Conservation (phyloP, 64 coral and sea anemone genomes). For the Anthopleura sola region DNA sequence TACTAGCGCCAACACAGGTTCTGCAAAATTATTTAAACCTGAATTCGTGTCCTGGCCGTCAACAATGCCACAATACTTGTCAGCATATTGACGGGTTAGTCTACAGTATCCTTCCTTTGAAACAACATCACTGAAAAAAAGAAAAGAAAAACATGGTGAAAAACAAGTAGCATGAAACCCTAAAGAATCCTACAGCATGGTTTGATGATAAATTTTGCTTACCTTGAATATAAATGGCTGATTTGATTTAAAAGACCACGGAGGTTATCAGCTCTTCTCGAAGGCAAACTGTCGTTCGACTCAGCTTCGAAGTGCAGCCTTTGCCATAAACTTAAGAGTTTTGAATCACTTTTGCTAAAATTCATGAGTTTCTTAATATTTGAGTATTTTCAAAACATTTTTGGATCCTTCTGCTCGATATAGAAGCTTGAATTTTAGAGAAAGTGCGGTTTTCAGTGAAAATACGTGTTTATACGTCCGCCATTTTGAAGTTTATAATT, state of each 20-base stretch:
- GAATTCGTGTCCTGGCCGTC: constrained; percentile 55
- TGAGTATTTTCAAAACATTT: background rate
- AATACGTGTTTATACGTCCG: background rate
- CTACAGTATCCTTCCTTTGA: constrained; percentile 19
- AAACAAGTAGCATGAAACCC: background rate
- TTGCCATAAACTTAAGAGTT: constrained; percentile 57
- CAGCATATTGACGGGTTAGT: constrained; percentile 12
- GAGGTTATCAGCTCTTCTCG: constrained; percentile 28
- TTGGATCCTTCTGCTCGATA: background rate
- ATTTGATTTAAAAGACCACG: constrained; percentile 58
- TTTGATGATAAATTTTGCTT: background rate
- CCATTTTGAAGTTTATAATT: constrained; percentile 12
- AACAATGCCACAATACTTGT: constrained; percentile 35
- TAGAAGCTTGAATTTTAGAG: background rate
- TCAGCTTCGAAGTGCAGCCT: constrained; percentile 49
- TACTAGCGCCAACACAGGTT: constrained; percentile 40
- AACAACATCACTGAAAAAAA: constrained; percentile 25
- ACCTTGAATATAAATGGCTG: constrained; percentile 21
- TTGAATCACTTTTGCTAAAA: constrained; percentile 14
- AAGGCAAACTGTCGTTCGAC: background rate
- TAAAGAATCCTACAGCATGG: background rate
- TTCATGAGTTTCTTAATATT: constrained; percentile 32
- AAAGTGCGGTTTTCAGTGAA: background rate
- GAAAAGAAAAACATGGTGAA: background rate
- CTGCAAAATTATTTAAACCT: constrained; percentile 83